Base-by-base conservation (phyloP, 1,140 invertebrate species). In the Pristionchus pacificus region DNA sequence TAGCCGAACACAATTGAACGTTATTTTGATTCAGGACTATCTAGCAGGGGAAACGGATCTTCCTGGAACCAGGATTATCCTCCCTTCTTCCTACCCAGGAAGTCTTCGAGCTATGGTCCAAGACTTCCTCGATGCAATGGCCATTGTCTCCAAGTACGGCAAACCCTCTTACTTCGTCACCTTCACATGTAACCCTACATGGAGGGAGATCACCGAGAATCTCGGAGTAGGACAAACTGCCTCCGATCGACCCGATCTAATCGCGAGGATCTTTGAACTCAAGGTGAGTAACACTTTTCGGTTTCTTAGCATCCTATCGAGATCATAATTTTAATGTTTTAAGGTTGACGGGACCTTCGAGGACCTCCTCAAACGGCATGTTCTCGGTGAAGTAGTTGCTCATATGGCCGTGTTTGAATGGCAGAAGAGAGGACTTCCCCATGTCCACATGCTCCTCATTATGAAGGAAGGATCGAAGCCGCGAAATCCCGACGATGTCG, bases 101-200 rank as follows among this genome's bases (percentile, higher is more conserved):
- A 38, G 38, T 13, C 63, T 64, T 6, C 29, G 74, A 27, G 29
- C 66, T 30, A 57, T 85, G 84, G 81, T 86, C 14, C 71, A 85
- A 68, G 58, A 76, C 3, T 79, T 77, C 31, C 85, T 86, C 77
- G 86, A 88, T 81, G 84, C 85, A 1, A 85, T 87, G 82, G 75
- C 83, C 2, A 88, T 87, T 78, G 87, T 88, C 6, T 76, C 85
- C 10, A 68, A 78, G 33, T 76, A 71, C 49, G 68, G 70, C 6
- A 77, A 79, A 65, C 79, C 77, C n/a, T 71, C 76, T 66, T 49
- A 80, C 25, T 80, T 80, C 67, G 59, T 82, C 0, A 82, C 77
- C 6, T 60, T 79, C 38, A 79, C 77, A 15, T 74, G 77, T 65
- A 79, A 79, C 62, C 71, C 79, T 24, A 71, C 74, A 14, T 83